phyloP scores from a whole-genome alignment of 2,888 invertebrate genomes.

The Agonopterix alstromeriana region DNA sequence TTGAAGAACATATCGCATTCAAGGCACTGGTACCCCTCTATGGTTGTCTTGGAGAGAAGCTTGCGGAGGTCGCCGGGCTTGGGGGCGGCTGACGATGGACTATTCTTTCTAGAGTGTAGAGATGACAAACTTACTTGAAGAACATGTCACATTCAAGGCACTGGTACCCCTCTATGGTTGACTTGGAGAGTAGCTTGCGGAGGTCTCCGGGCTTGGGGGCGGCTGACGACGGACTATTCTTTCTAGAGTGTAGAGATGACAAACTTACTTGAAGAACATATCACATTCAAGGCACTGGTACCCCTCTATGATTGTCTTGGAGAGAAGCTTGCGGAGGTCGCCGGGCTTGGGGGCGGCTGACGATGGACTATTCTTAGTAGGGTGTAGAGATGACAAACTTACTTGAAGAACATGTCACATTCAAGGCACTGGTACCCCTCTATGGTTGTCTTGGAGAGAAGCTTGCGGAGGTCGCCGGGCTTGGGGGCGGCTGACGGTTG shows the following conservation, averaged over 20 bases:
- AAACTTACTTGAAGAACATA: constrained; percentile 67
- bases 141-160: constrained; percentile 68
- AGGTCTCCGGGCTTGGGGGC: constrained; percentile 49
- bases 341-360: constrained; percentile 38
- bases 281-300: constrained; percentile 66
- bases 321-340: constrained; percentile 51
- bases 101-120: neutral
- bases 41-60: too few relatives aligned
- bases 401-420: constrained; percentile 71
- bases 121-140: constrained; percentile 51
- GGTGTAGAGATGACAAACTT: constrained; percentile 25
- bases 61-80: too few relatives aligned
- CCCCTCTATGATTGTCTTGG: constrained; percentile 63
- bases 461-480: constrained; percentile 50
- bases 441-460: constrained; percentile 62
- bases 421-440: constrained; percentile 65
- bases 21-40: too few relatives aligned
- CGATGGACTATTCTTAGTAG: constrained; percentile 1
- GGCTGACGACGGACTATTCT: constrained; percentile 1
- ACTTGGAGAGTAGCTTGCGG: constrained; percentile 56
- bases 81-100: too few relatives aligned
- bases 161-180: constrained; percentile 64
- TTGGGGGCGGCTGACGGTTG: constrained; percentile 25
- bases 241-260: neutral
- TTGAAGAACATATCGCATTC: too few relatives aligned